These are phyloP conservation scores for Chromobotia macracanthus DNA, from an alignment of 2,797 vertebrate species.

Conservation along the genomic window DNA sequence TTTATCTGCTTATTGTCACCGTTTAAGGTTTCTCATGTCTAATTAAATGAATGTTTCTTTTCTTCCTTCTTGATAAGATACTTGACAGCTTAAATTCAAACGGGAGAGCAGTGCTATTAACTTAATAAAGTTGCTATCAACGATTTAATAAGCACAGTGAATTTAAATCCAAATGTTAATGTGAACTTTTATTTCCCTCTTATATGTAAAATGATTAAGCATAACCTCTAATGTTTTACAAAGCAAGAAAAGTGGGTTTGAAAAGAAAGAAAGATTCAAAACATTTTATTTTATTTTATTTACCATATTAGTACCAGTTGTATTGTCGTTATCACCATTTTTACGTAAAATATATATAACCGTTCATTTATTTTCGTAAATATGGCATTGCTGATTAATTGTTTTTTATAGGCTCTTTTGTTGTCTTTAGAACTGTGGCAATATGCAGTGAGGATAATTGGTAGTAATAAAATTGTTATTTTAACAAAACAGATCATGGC, in stretches of 20 bases:
- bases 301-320: too few relatives aligned
- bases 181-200: not conserved
- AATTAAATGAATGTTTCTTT: not conserved
- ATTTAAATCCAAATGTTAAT: not conserved
- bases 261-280: not conserved
- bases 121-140: not conserved
- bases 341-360: too few relatives aligned
- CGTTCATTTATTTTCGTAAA: too few relatives aligned
- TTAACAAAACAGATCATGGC: conserved; percentile 29
- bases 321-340: too few relatives aligned
- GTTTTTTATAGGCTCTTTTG: not conserved
- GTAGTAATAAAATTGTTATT: conserved; percentile 29
- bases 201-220: too few relatives aligned
- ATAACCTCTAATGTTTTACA: too few relatives aligned
- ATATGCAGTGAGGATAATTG: not conserved
- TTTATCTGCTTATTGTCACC: too few relatives aligned
- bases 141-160: not conserved
- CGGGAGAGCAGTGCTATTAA: too few relatives aligned
- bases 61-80: not conserved
- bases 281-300: too few relatives aligned
- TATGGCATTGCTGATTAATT: not conserved
- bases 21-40: too few relatives aligned
- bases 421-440: not conserved
- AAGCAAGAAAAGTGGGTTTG: too few relatives aligned
- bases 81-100: too few relatives aligned